These are phyloP conservation scores for Dromiciops gliroides DNA, from an alignment of 2,113 vertebrate species.

Conservation along the genomic window DNA sequence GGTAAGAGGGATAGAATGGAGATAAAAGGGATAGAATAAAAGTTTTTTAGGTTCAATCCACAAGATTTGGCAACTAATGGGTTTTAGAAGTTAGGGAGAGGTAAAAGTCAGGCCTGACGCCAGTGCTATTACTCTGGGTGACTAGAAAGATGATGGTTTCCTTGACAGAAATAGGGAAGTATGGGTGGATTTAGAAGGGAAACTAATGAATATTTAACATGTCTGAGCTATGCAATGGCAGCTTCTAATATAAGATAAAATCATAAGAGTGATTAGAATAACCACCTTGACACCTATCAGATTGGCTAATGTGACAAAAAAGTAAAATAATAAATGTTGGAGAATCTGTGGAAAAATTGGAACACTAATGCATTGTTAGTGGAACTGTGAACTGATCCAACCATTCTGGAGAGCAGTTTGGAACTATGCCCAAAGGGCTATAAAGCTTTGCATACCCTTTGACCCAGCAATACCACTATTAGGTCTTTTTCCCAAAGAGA, in stretches of 20 bases:
- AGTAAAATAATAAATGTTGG: too few relatives aligned
- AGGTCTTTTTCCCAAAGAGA: too few relatives aligned
- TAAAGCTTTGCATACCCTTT: too few relatives aligned
- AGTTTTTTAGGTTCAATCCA: background rate
- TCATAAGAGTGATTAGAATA: background rate
- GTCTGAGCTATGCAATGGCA: background rate
- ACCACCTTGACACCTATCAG: too few relatives aligned
- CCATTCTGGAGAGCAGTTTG: too few relatives aligned
- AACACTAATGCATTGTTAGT: too few relatives aligned
- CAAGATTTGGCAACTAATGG: background rate
- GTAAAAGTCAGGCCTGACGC: background rate
- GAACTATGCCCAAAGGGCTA: too few relatives aligned
- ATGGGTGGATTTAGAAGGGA: background rate
- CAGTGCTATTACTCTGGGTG: background rate
- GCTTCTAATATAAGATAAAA: background rate
- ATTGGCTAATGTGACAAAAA: too few relatives aligned
- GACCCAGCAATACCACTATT: too few relatives aligned
- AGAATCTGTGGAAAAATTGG: too few relatives aligned
- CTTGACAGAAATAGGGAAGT: background rate
- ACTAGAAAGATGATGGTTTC: background rate
- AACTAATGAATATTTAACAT: background rate
- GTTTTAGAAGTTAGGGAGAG: background rate
- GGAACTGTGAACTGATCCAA: too few relatives aligned
- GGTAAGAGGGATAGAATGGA: too few relatives aligned
- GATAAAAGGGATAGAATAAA: background rate